Evolutionary conservation across 2,797 vertebrate genomes (phyloP).

Genomic region (Molossus molossus): DNA sequence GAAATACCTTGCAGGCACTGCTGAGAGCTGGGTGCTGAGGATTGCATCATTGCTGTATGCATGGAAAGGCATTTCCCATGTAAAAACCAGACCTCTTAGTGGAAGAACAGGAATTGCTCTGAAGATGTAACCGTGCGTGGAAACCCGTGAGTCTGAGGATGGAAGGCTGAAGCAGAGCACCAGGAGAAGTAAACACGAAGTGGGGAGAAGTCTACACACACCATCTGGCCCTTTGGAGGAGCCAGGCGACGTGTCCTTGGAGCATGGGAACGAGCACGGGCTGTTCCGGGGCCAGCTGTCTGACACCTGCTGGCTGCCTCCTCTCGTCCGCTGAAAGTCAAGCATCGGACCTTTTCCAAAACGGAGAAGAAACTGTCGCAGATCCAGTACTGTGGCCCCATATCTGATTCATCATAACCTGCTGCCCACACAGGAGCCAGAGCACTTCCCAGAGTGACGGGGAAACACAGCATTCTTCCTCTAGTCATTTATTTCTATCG

Average conservation of each 20-base stretch:
- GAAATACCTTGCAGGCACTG: not conserved
- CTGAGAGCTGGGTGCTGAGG: not conserved
- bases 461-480: not conserved
- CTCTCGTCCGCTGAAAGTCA: not conserved
- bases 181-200: not conserved
- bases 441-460: not conserved
- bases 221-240: constrained; percentile 35
- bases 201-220: not conserved
- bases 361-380: not conserved
- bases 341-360: not conserved
- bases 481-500: not conserved
- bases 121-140: not conserved
- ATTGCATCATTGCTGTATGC: not conserved
- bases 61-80: not conserved
- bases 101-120: not conserved
- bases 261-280: fast-evolving
- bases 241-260: not conserved
- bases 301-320: not conserved
- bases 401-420: not conserved
- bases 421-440: not conserved
- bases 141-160: not conserved
- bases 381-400: not conserved
- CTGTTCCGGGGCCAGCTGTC: constrained; percentile 40
- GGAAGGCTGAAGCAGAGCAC: not conserved
- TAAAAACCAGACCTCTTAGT: not conserved